Base-by-base conservation (phyloP, 2,797 vertebrate species). In the Menidia menidia region DNA sequence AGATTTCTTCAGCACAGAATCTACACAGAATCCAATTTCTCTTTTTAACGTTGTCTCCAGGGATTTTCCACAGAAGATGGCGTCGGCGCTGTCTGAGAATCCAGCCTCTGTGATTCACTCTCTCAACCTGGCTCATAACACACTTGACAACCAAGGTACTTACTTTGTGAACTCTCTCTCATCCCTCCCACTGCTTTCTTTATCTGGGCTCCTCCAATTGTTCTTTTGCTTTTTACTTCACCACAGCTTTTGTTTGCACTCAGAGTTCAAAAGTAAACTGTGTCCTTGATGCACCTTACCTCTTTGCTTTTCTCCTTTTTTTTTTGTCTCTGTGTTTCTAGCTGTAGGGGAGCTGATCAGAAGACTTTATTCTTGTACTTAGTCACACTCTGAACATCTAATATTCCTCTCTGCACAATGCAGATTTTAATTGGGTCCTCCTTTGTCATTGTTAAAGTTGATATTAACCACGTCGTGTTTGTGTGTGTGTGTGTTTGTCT, bases 1-100 rank as follows among this genome's bases (percentile, higher is more conserved):
- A 32, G 32, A 44, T 63, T 50, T 32, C 51, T 33, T 67, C 32
- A 31, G 45, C 16, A 15, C 53, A 55, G 48, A 66, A 68, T n/a
- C 12, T 3, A 13, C 19, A 45, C 43, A 19, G 41, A 58, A 60
- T n/a, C 18, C 54, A 8, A 45, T 66, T 78, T 80, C 59, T 25
- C 7, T 35, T 58, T 72, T 64, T 42, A 48, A 60, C 2, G 0
- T 59, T 62, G 9, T 75, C 69, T 71, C 14, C 91, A 96, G 96
- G 85, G 96, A 97, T 86, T 97, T 97, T 82, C 96, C 96, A 44
- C 95, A 96, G 92, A 97, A 97, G 91, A 95, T 97, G 94, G 94
- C 96, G 42, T 90, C 94, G 1, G 96, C 96, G 0, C 91, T 97
- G 84, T 94, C 95, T 2, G 96, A 97, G 90, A 97, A 97, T 87